phyloP scores from a whole-genome alignment of 2,888 invertebrate genomes.

The Meganola albula region DNA sequence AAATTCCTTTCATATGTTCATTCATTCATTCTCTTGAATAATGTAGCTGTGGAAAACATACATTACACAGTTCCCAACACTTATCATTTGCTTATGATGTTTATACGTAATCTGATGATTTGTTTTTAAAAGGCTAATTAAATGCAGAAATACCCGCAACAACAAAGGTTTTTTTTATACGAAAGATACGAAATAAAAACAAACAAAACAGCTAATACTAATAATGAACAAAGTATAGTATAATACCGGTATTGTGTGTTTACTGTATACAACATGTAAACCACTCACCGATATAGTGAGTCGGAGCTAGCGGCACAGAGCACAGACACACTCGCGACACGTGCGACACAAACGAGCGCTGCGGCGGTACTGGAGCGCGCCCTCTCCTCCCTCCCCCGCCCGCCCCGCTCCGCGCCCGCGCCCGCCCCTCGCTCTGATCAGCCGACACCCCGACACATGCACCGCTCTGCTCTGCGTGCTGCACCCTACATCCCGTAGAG shows the following conservation, averaged over 20 bases:
- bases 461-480: constrained; percentile 1
- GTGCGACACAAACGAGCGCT: constrained; percentile 12
- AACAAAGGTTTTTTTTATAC: too few species aligned
- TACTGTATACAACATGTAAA: constrained; percentile 10
- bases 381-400: background rate
- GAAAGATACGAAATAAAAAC: too few species aligned
- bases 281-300: constrained; percentile 26
- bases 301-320: constrained; percentile 16
- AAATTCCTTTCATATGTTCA: too few species aligned
- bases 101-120: too few species aligned
- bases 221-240: background rate
- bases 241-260: constrained; percentile 2
- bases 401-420: background rate
- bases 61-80: too few species aligned
- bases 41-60: too few species aligned
- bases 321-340: constrained; percentile 12
- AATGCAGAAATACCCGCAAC: too few species aligned
- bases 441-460: constrained; percentile 16
- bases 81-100: too few species aligned
- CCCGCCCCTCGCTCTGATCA: constrained; percentile 17
- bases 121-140: too few species aligned
- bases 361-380: constrained; percentile 14
- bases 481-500: background rate
- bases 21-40: too few species aligned
- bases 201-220: background rate